Conservation (phyloP, 2,888 invertebrate species). For the Spisula solida region DNA sequence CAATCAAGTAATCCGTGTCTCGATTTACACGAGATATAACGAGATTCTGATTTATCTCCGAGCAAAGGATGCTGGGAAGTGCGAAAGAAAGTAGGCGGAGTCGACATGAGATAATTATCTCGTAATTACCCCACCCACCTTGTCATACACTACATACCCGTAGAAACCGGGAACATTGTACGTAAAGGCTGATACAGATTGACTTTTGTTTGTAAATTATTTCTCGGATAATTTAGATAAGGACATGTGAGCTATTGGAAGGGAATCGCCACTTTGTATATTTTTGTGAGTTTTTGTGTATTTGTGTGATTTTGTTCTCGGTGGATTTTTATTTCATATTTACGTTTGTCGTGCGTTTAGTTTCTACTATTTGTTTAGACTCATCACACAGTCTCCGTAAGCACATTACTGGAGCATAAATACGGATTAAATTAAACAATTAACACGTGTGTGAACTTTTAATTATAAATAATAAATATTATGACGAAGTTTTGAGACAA, state of each 20-base stretch:
- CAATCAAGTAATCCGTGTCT: conserved; percentile 60
- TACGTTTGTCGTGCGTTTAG: conserved; percentile 53
- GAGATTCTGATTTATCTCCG: conserved; percentile 67
- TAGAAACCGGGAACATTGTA: conserved; percentile 63
- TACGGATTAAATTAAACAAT: conserved; percentile 58
- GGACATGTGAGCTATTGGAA: conserved; percentile 69
- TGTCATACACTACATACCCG: conserved; percentile 63
- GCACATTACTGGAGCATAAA: conserved; percentile 39
- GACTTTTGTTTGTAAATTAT: conserved; percentile 75
- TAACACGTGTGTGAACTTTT: conserved; percentile 27
- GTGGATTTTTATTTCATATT: conserved; percentile 69
- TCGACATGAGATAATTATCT: conserved; percentile 44
- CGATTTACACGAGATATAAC: conserved; percentile 67
- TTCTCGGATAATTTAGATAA: conserved; percentile 73
- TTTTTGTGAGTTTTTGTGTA: conserved; percentile 73
- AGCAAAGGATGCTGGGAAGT: conserved; percentile 54
- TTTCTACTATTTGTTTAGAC: conserved; percentile 58
- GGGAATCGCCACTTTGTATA: conserved; percentile 71
- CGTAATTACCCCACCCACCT: conserved; percentile 54
- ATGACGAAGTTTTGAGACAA: conserved; percentile 11
- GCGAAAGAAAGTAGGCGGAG: conserved; percentile 52
- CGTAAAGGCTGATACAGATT: conserved; percentile 64
- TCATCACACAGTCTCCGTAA: conserved; percentile 53
- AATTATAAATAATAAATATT: conserved; percentile 47
- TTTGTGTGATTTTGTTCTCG: conserved; percentile 65